Evolutionary conservation across 1,140 invertebrate genomes (phyloP).

Genomic region (Bombus ignitus): DNA sequence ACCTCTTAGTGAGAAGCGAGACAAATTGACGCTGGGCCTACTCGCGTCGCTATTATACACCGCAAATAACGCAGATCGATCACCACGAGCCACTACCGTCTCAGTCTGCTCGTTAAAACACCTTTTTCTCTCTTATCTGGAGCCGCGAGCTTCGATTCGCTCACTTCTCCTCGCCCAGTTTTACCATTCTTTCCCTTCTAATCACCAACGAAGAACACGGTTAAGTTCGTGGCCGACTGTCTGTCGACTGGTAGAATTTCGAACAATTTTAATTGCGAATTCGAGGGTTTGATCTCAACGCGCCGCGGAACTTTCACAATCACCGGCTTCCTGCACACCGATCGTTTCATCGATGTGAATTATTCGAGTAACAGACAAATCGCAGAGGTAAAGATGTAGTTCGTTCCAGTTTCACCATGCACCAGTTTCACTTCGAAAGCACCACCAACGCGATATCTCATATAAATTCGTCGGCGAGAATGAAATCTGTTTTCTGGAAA

Average conservation of each 20-base stretch:
- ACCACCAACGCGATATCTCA: no score
- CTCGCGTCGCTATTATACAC: constrained; percentile 19
- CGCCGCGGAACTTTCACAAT: constrained; percentile 19
- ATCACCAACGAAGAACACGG: constrained; percentile 20
- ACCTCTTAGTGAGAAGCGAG: neutral
- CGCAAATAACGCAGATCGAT: constrained; percentile 44
- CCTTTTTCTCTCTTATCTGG: neutral
- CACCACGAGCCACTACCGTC: neutral
- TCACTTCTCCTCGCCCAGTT: neutral
- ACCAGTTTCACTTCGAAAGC: neutral
- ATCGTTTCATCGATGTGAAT: neutral
- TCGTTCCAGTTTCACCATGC: neutral
- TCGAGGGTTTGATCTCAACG: neutral
- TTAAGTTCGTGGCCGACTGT: constrained; percentile 9
- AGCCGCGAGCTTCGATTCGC: neutral
- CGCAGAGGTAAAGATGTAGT: neutral
- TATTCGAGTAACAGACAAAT: neutral
- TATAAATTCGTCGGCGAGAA: neutral
- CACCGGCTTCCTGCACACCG: neutral
- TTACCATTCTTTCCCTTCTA: neutral
- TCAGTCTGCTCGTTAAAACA: constrained; percentile 28
- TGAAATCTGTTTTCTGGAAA: neutral
- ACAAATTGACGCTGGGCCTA: constrained; percentile 18
- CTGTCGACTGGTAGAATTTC: neutral
- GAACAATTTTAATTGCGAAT: constrained; percentile 44